These are phyloP conservation scores for Echinops telfairi DNA, from an alignment of 2,113 vertebrate species.

Conservation along the genomic window DNA sequence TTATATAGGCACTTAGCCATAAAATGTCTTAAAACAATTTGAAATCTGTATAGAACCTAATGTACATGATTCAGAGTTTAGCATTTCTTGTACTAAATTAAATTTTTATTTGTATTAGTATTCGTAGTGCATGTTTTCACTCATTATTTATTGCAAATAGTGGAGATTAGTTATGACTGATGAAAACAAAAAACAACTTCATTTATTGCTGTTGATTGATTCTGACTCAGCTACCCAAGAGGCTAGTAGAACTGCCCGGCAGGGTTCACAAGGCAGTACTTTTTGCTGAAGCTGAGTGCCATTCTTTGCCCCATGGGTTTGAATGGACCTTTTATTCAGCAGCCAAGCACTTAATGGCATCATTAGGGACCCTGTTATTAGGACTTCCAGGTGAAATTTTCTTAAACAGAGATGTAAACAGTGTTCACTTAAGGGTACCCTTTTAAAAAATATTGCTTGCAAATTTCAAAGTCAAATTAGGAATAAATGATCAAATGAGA, in stretches of 20 bases:
- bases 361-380: background rate
- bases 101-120: background rate
- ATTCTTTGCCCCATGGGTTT: background rate
- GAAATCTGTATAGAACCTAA: background rate
- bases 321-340: background rate
- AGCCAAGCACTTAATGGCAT: background rate
- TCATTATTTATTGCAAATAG: background rate
- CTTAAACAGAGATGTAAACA: background rate
- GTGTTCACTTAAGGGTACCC: background rate
- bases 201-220: background rate
- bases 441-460: background rate
- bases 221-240: background rate
- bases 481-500: background rate
- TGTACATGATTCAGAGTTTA: constrained; percentile 2
- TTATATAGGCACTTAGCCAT: too few species aligned
- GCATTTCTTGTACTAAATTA: background rate
- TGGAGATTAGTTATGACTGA: background rate
- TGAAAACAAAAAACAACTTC: background rate
- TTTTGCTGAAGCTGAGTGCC: background rate
- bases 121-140: background rate
- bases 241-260: too few species aligned
- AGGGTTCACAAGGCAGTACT: background rate
- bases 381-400: constrained; percentile 26
- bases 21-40: too few species aligned
- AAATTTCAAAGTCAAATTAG: background rate